A percentile compares a stretch with the other conserved stretches of the same genome.
phyloP scores from a whole-genome alignment of 1,140 invertebrate genomes.

The Orussus abietinus region DNA sequence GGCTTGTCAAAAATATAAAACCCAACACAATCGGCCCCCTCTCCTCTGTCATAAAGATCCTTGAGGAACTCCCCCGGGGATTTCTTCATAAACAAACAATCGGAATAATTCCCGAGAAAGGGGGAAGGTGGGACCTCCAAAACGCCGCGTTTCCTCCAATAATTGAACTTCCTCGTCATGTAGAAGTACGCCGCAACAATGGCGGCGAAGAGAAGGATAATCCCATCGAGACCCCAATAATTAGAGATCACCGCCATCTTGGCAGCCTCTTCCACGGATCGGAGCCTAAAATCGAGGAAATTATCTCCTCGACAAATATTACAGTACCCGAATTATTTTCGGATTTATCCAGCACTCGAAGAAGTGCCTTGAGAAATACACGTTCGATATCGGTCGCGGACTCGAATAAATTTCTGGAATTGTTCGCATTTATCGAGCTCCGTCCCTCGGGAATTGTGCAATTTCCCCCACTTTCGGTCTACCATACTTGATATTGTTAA shows the following conservation, averaged over 20 bases:
- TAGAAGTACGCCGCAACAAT: slow-evolving; percentile 17
- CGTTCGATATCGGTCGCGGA: too few species aligned
- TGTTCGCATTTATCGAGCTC: too few species aligned
- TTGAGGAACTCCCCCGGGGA: slow-evolving; percentile 20
- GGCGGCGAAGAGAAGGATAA: background rate
- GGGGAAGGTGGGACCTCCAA: slow-evolving; percentile 18
- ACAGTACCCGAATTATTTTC: too few species aligned
- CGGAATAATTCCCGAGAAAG: slow-evolving; percentile 25
- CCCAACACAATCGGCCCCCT: slow-evolving; percentile 32
- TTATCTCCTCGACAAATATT: too few species aligned
- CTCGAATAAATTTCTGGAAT: too few species aligned
- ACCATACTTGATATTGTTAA: too few species aligned
- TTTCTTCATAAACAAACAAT: slow-evolving; percentile 20
- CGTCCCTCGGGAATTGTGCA: too few species aligned
- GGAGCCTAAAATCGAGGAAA: too few species aligned
- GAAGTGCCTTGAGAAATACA: too few species aligned
- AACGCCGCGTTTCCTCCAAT: slow-evolving; percentile 28
- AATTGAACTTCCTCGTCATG: slow-evolving; percentile 24
- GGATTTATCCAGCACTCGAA: too few species aligned
- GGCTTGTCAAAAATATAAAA: slow-evolving; percentile 46
- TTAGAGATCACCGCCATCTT: slow-evolving; percentile 12
- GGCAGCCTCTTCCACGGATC: too few species aligned
- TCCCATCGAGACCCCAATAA: slow-evolving; percentile 6
- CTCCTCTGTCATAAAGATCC: slow-evolving; percentile 26
- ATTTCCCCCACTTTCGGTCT: too few species aligned